phyloP scores from a whole-genome alignment of 2,113 vertebrate species.

The Gnathonemus longibarbis region DNA sequence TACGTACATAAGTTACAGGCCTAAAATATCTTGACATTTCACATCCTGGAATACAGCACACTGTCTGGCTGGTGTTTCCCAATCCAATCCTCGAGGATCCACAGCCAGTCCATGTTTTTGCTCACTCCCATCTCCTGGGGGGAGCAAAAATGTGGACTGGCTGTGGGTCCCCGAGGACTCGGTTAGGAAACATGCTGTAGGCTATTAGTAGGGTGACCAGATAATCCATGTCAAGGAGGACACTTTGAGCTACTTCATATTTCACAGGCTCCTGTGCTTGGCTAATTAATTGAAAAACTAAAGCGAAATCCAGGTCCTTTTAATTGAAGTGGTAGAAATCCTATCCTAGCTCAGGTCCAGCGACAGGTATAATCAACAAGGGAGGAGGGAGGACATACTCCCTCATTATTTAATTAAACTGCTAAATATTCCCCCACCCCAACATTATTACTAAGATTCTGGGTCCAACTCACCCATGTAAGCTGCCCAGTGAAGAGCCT shows the following conservation, averaged over 20 bases:
- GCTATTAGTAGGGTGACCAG: neutral
- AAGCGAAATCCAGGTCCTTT: neutral
- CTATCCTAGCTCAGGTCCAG: neutral
- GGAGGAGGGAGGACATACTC: neutral
- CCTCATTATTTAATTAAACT: neutral
- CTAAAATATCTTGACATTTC: neutral
- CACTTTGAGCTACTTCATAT: too few relatives aligned
- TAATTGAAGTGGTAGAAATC: neutral
- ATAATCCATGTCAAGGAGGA: neutral
- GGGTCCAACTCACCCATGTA: constrained; percentile 68
- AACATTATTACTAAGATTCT: neutral
- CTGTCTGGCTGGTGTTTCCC: neutral
- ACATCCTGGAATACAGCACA: neutral
- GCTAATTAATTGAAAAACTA: neutral
- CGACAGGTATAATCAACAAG: neutral
- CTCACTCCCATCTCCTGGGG: neutral
- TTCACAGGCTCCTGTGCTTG: too few relatives aligned
- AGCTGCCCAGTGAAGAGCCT: constrained; percentile 88
- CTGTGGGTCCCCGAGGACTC: neutral
- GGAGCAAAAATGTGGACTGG: neutral
- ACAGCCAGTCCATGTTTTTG: too few relatives aligned
- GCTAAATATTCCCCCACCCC: neutral
- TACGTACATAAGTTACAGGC: neutral
- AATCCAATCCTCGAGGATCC: too few relatives aligned
- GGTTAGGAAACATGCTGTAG: too few relatives aligned